Conservation (phyloP, 2,113 vertebrate species). For the Serilophus lunatus region DNA sequence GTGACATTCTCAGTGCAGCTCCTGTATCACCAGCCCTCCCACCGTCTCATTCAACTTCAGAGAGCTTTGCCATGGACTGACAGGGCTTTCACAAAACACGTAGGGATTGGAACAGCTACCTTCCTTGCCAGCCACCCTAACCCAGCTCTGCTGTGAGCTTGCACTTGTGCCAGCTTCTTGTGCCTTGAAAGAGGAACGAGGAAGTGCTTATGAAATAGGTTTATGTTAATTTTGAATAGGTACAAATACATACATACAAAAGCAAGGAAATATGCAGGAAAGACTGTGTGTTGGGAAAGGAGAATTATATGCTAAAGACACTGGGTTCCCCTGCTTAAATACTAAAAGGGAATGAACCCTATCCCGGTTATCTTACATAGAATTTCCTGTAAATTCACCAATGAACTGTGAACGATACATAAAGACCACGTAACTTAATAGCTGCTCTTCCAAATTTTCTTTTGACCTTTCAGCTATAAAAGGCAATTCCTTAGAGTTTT, state of each 20-base stretch:
- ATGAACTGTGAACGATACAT: constrained; percentile 6
- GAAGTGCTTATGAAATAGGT: neutral
- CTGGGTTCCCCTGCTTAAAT: neutral
- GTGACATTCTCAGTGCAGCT: neutral
- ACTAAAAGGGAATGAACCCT: neutral
- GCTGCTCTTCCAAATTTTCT: constrained; percentile 45
- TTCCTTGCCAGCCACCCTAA: neutral
- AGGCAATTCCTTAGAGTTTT: constrained; percentile 64
- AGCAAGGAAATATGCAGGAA: neutral
- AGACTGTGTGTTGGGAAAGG: neutral
- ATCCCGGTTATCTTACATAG: neutral
- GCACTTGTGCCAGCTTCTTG: neutral
- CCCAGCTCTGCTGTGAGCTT: neutral
- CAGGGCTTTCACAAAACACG: fast-evolving
- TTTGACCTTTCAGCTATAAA: constrained; percentile 62
- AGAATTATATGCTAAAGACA: neutral
- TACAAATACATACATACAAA: neutral
- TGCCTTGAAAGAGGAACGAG: neutral
- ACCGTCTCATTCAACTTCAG: neutral
- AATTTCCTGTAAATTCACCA: constrained; percentile 43
- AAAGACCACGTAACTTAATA: constrained; percentile 50
- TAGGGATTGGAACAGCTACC: neutral
- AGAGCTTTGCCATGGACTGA: neutral
- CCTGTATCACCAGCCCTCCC: neutral
- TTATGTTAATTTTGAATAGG: neutral